A percentile compares a stretch with the other conserved stretches of the same genome.
Evolutionary conservation across 2,888 invertebrate genomes (phyloP).

Genomic region (Sicus ferrugineus): DNA sequence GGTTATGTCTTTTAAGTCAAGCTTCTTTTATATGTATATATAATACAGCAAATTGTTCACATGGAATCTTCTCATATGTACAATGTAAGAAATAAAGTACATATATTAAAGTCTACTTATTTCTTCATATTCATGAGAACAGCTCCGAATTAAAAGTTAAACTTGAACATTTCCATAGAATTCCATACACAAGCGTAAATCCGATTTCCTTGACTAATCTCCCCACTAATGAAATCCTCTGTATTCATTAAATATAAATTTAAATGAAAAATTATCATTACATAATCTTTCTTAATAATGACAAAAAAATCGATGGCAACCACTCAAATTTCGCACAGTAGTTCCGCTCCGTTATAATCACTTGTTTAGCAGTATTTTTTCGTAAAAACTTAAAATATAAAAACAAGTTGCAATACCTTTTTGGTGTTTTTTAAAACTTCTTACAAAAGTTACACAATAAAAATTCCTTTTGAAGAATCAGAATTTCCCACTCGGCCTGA

Average conservation of each 20-base stretch:
- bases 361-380: conserved; percentile 23
- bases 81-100: no score
- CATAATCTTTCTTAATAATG: conserved; percentile 52
- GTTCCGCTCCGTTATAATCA: not conserved
- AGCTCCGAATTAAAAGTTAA: no score
- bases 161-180: no score
- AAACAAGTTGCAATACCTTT: conserved; percentile 55
- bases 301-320: conserved; percentile 52
- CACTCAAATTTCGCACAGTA: not conserved
- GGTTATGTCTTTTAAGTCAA: not conserved
- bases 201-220: no score
- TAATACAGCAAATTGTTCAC: no score
- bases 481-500: conserved; percentile 55
- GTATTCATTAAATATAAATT: not conserved
- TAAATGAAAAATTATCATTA: conserved; percentile 41
- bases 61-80: no score
- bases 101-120: no score
- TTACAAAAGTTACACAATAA: conserved; percentile 62
- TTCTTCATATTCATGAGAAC: no score
- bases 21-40: no score
- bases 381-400: conserved; percentile 37
- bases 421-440: conserved; percentile 52
- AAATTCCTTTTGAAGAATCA: conserved; percentile 62
- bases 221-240: not conserved
- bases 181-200: no score